These are phyloP conservation scores for Drosophila nigritarsus DNA, from an alignment of 2,888 invertebrate species.

Conservation along the genomic window DNA sequence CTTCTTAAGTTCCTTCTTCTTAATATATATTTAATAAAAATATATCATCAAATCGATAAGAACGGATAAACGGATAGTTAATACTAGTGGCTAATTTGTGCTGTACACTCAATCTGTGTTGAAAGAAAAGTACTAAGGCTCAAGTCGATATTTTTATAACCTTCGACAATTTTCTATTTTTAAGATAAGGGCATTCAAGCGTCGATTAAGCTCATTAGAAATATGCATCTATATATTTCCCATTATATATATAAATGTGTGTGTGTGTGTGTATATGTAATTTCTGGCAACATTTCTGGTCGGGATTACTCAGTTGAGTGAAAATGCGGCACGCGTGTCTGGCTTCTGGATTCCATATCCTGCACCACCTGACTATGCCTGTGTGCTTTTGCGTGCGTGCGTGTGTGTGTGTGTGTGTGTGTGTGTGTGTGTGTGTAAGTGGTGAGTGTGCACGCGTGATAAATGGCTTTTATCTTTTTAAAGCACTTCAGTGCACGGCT, in stretches of 20 bases:
- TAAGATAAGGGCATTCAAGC: conserved; percentile 18
- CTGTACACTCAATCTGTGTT: neutral
- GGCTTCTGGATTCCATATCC: conserved; percentile 37
- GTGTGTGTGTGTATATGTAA: neutral
- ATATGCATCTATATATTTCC: neutral
- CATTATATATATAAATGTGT: neutral
- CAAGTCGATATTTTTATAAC: neutral
- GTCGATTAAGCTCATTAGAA: neutral
- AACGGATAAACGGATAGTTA: neutral
- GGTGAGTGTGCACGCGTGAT: conserved; percentile 68
- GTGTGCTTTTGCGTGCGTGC: neutral
- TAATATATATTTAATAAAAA: neutral
- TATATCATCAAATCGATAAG: neutral
- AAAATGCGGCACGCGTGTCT: conserved; percentile 53
- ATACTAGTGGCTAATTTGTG: neutral
- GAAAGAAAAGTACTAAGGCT: no score
- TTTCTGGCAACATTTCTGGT: conserved; percentile 5
- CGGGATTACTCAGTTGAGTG: conserved; percentile 67
- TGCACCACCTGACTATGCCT: conserved; percentile 41
- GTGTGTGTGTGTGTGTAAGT: conserved; percentile 15
- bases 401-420: conserved; percentile 47
- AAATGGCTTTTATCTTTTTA: conserved; percentile 81
- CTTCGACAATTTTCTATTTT: neutral
- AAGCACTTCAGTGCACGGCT: conserved; percentile 76
- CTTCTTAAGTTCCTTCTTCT: neutral